Percentiles rank a stretch among this genome's conserved stretches.
phyloP scores from a whole-genome alignment of 2,888 invertebrate genomes.

The Drosophila trichaetosa region DNA sequence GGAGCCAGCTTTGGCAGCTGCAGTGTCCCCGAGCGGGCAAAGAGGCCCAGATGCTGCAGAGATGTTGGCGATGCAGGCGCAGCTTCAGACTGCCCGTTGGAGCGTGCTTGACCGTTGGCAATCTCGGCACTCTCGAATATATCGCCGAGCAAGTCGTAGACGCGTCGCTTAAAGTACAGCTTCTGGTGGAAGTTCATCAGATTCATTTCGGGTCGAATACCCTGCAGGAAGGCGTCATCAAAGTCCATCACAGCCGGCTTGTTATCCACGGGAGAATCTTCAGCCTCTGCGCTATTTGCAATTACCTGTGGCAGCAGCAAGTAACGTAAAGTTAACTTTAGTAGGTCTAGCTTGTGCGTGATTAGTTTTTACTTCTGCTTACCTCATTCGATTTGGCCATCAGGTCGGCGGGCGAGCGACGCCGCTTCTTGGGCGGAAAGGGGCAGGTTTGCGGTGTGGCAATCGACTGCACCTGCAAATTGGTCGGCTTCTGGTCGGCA shows the following conservation, averaged over 20 bases:
- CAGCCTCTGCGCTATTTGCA: conserved; percentile 1
- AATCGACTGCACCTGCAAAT: conserved; percentile 5
- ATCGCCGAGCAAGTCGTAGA: conserved; percentile 80
- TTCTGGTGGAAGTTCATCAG: conserved; percentile 82
- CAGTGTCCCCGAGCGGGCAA: conserved; percentile 40
- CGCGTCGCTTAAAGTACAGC: conserved; percentile 80
- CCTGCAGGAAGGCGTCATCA: conserved; percentile 79
- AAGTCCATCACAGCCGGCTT: conserved; percentile 54
- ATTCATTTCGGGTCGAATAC: conserved; percentile 81
- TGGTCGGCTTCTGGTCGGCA: conserved; percentile 38
- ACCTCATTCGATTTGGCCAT: conserved; percentile 23
- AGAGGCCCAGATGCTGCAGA: conserved; percentile 36
- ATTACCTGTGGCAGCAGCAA: conserved; percentile 11
- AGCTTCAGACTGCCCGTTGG: conserved; percentile 35
- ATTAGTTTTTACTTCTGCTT: background rate
- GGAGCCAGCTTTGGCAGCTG: conserved; percentile 56
- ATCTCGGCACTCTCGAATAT: conserved; percentile 60
- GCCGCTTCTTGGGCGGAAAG: conserved; percentile 59
- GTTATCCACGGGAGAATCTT: conserved; percentile 1
- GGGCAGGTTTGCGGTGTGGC: conserved; percentile 20
- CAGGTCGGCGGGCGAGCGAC: conserved; percentile 23
- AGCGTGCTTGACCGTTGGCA: conserved; percentile 3
- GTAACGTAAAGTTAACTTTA: background rate
- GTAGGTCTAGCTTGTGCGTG: no score
- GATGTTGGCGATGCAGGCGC: conserved; percentile 21